Percentiles rank a stretch among this genome's conserved stretches.
Evolutionary conservation across 1,140 invertebrate genomes (phyloP).

Genomic region (Macrobrachium nipponense): DNA sequence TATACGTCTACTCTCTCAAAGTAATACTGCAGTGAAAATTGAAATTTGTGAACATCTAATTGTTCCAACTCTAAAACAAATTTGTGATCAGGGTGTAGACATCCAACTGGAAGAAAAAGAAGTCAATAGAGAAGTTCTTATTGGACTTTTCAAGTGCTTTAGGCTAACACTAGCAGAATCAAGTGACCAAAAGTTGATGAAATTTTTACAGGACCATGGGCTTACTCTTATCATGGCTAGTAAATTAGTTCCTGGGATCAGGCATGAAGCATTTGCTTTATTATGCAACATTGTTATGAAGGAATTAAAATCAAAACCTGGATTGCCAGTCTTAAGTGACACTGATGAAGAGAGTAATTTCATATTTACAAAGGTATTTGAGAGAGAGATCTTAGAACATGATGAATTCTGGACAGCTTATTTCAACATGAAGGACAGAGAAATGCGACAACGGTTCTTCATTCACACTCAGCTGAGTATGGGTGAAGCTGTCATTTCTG

Average conservation of each 20-base stretch:
- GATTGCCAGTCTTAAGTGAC: constrained; percentile 15
- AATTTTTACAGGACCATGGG: constrained; percentile 30
- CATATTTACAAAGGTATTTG: constrained; percentile 43
- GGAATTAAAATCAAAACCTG: constrained; percentile 33
- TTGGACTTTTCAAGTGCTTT: constrained; percentile 33
- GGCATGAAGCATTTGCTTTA: constrained; percentile 43
- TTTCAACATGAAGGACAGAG: constrained; percentile 46
- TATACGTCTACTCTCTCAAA: constrained; percentile 43
- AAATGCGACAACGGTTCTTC: constrained; percentile 48
- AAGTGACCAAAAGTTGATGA: constrained; percentile 23
- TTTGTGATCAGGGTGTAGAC: constrained; percentile 29
- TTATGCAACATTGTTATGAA: constrained; percentile 43
- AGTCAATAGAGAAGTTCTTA: constrained; percentile 27
- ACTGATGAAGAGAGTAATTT: constrained; percentile 33
- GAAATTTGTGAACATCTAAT: constrained; percentile 50
- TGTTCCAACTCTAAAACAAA: constrained; percentile 30
- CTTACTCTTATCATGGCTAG: constrained; percentile 24
- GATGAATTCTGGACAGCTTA: constrained; percentile 54
- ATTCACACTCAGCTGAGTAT: constrained; percentile 37
- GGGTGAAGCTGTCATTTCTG: neutral
- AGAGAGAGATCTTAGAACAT: constrained; percentile 40
- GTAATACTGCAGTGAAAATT: constrained; percentile 35
- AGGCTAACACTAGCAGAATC: constrained; percentile 42
- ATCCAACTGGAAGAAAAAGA: neutral
- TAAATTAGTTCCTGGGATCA: constrained; percentile 39